Evolutionary conservation across 1,140 invertebrate species (phyloP).

Genomic region (Hesperophylax magnus): DNA sequence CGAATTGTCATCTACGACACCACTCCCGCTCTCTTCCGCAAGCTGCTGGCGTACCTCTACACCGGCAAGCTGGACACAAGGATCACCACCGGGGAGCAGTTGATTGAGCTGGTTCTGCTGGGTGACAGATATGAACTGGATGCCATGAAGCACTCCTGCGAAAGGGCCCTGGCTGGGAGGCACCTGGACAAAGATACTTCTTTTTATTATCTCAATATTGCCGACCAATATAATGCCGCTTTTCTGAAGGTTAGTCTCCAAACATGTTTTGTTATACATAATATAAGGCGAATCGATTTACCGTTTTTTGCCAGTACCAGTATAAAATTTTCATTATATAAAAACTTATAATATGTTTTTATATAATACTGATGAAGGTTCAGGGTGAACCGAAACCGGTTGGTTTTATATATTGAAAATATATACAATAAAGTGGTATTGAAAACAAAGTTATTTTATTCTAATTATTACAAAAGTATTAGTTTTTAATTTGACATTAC

Average conservation of each 20-base stretch:
- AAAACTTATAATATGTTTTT: too few species aligned
- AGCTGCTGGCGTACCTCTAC: constrained; percentile 76
- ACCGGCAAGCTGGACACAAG: constrained; percentile 69
- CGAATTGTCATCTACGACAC: constrained; percentile 77
- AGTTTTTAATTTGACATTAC: too few species aligned
- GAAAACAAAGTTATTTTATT: too few species aligned
- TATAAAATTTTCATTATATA: too few species aligned
- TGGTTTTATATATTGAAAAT: too few species aligned
- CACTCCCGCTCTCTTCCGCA: constrained; percentile 70
- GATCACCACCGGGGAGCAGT: constrained; percentile 68
- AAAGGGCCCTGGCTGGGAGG: constrained; percentile 67
- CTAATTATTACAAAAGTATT: too few species aligned
- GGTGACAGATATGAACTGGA: constrained; percentile 62
- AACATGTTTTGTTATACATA: constrained; percentile 20
- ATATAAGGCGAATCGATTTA: too few species aligned
- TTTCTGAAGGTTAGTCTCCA: constrained; percentile 68
- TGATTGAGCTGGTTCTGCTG: constrained; percentile 74
- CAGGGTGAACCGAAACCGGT: too few species aligned
- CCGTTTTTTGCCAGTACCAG: too few species aligned
- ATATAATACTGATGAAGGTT: too few species aligned
- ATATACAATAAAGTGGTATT: too few species aligned
- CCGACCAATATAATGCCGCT: constrained; percentile 75
- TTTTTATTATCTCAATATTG: constrained; percentile 74
- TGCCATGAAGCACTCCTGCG: constrained; percentile 70
- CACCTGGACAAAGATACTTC: constrained; percentile 74